These are phyloP conservation scores for Tragelaphus strepsiceros DNA, from an alignment of 2,113 vertebrate genomes.

Conservation along the genomic window DNA sequence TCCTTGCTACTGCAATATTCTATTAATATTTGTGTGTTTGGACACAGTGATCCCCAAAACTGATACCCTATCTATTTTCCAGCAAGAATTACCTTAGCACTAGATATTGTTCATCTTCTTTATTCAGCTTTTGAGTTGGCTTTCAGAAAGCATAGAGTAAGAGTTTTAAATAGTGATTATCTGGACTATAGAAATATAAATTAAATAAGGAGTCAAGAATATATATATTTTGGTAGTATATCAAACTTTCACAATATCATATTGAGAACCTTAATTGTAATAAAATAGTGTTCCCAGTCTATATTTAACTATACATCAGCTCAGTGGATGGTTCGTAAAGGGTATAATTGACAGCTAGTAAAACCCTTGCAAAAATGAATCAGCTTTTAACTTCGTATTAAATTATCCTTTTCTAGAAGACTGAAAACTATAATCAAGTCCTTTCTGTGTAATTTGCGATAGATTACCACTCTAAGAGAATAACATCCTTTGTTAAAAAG, in stretches of 20 bases:
- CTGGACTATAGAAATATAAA: slow-evolving; percentile 38
- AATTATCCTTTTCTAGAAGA: slow-evolving; percentile 70
- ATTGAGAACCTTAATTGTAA: slow-evolving; percentile 46
- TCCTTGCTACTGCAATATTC: neutral
- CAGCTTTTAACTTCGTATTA: slow-evolving; percentile 63
- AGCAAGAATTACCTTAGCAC: neutral
- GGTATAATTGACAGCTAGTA: slow-evolving; percentile 45
- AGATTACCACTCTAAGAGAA: slow-evolving; percentile 68
- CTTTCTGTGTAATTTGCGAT: slow-evolving; percentile 69
- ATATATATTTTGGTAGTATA: neutral
- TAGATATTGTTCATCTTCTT: neutral
- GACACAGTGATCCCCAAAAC: neutral
- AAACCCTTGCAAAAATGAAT: slow-evolving; percentile 60
- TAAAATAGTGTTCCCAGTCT: slow-evolving; percentile 28
- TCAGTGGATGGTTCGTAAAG: neutral
- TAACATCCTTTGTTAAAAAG: slow-evolving; percentile 61
- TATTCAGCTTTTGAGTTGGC: slow-evolving; percentile 15
- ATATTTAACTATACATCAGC: slow-evolving; percentile 41
- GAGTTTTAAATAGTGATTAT: slow-evolving; percentile 34
- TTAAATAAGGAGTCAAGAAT: slow-evolving; percentile 13
- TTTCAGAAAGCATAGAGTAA: neutral
- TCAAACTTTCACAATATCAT: slow-evolving; percentile 6
- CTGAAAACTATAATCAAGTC: slow-evolving; percentile 70
- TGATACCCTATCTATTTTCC: neutral
- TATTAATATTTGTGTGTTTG: neutral